A percentile compares a stretch with the other conserved stretches of the same genome.
These are phyloP conservation scores for Hemicentrotus pulcherrimus DNA, from an alignment of 35 echinoderm and acorn worm species.

Conservation along the genomic window DNA sequence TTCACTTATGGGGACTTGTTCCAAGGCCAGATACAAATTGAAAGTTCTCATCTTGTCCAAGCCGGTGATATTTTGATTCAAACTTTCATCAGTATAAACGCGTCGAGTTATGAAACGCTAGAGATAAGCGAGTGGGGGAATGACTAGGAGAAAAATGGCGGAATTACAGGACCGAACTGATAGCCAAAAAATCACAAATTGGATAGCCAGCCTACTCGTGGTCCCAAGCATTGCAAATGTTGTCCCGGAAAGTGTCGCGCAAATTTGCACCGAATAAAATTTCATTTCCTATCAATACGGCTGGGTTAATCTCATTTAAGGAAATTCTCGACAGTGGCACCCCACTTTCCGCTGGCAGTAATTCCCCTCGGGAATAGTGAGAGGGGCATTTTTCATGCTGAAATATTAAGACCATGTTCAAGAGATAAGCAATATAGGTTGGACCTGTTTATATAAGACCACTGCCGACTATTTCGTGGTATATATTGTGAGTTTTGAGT, in stretches of 20 bases:
- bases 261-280: slow-evolving; percentile 19
- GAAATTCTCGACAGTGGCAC: neutral
- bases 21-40: neutral
- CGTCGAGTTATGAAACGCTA: neutral
- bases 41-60: neutral
- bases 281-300: slow-evolving; percentile 11
- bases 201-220: neutral
- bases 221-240: neutral
- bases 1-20: neutral
- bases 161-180: neutral
- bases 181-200: neutral
- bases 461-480: neutral
- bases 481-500: neutral
- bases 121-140: neutral
- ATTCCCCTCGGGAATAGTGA: slow-evolving; percentile 10
- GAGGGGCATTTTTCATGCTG: neutral
- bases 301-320: slow-evolving; percentile 25
- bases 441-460: neutral
- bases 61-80: slow-evolving; percentile 11
- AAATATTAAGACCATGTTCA: neutral
- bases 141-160: slow-evolving; percentile 22
- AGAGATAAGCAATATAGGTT: neutral
- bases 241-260: neutral
- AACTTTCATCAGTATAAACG: slow-evolving; percentile 2
- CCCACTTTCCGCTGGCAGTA: slow-evolving; percentile 9